These are phyloP conservation scores for Amphipoea oculea DNA, from an alignment of 2,888 invertebrate genomes.

Conservation along the genomic window DNA sequence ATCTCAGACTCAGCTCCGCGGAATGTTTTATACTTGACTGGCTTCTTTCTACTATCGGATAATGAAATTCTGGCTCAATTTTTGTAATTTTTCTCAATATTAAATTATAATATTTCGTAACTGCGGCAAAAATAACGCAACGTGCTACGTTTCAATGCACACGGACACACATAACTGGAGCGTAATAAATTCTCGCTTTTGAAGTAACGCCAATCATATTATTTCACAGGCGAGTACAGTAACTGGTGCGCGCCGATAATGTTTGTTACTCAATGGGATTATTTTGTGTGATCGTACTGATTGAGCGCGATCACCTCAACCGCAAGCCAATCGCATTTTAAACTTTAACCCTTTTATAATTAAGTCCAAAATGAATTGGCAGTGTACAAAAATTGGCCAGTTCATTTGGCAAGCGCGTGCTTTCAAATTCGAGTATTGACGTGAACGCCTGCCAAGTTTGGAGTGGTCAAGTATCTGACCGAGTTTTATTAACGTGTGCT, in stretches of 20 bases:
- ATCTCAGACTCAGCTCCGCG: slow-evolving; percentile 33
- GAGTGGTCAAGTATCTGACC: slow-evolving; percentile 69
- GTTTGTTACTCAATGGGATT: slow-evolving; percentile 68
- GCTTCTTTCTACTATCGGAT: slow-evolving; percentile 22
- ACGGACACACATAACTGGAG: slow-evolving; percentile 80
- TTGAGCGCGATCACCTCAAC: slow-evolving; percentile 54
- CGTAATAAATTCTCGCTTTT: slow-evolving; percentile 80
- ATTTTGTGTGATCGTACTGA: slow-evolving; percentile 63
- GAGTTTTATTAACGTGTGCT: slow-evolving; percentile 59
- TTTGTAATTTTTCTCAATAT: slow-evolving; percentile 62
- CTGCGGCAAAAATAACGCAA: slow-evolving; percentile 73
- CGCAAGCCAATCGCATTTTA: slow-evolving; percentile 41
- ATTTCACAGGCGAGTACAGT: slow-evolving; percentile 67
- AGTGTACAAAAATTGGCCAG: slow-evolving; percentile 65
- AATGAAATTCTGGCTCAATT: slow-evolving; percentile 34
- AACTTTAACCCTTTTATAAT: slow-evolving; percentile 51
- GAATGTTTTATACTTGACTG: slow-evolving; percentile 54
- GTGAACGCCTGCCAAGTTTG: slow-evolving; percentile 71
- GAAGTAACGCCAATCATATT: slow-evolving; percentile 73
- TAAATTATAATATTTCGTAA: slow-evolving; percentile 66
- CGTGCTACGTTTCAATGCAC: slow-evolving; percentile 79
- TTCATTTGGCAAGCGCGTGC: slow-evolving; percentile 73
- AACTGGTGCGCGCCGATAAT: slow-evolving; percentile 66
- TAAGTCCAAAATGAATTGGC: slow-evolving; percentile 64
- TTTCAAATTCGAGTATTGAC: slow-evolving; percentile 71